These are phyloP conservation scores for Macquaria ambigua DNA, from an alignment of 2,113 vertebrate genomes.

Conservation along the genomic window DNA sequence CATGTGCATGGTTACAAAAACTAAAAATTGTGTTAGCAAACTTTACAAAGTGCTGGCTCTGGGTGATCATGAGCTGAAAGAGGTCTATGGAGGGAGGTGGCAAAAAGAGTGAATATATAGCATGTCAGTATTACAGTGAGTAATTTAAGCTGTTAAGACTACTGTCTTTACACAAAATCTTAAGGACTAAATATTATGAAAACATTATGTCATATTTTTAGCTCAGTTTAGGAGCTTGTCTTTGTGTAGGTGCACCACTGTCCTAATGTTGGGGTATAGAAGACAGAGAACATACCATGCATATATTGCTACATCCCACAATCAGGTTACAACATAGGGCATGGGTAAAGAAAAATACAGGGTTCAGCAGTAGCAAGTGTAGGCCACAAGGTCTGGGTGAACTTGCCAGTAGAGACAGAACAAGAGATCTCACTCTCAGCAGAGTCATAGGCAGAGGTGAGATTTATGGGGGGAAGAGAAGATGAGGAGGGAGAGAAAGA, in stretches of 20 bases:
- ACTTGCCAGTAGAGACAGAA: background rate
- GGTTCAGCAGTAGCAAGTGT: background rate
- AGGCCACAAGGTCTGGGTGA: background rate
- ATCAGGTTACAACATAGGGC: background rate
- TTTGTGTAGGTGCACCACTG: background rate
- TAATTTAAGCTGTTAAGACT: background rate
- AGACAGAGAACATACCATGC: background rate
- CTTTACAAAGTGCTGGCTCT: background rate
- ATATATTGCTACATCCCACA: background rate
- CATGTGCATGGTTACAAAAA: no score
- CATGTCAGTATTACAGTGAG: background rate
- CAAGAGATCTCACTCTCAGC: background rate
- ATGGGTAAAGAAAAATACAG: background rate
- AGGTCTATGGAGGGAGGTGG: background rate
- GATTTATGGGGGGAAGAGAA: conserved; percentile 2
- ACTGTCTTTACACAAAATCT: background rate
- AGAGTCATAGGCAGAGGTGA: background rate
- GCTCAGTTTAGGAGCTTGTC: background rate
- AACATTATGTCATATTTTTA: background rate
- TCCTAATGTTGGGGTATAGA: background rate
- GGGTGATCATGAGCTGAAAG: background rate
- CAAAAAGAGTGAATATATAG: background rate
- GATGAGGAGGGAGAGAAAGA: conserved; percentile 5
- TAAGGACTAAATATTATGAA: background rate
- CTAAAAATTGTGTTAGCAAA: no score